Evolutionary conservation across 2,888 invertebrate genomes (phyloP).

Genomic region (Yponomeuta malinellus): DNA sequence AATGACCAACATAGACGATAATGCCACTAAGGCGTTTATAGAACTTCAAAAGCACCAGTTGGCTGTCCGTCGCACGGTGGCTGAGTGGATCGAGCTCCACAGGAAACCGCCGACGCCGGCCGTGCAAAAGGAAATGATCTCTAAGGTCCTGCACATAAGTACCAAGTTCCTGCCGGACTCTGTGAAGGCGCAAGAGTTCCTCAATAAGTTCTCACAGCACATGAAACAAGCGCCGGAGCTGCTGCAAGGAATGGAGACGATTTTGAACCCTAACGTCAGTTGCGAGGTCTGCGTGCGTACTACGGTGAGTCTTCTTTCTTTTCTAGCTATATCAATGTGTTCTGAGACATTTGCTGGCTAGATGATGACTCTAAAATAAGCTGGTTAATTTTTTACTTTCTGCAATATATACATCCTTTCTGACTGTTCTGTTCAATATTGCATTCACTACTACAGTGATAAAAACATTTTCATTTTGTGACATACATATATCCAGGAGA

Average conservation of each 20-base stretch:
- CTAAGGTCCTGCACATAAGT: slow-evolving; percentile 80
- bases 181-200: slow-evolving; percentile 91
- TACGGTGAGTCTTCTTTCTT: slow-evolving; percentile 74
- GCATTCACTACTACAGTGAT: too few relatives aligned
- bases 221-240: slow-evolving; percentile 83
- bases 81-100: slow-evolving; percentile 91
- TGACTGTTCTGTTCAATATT: too few relatives aligned
- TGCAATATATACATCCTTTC: too few relatives aligned
- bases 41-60: slow-evolving; percentile 95
- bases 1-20: slow-evolving; percentile 94
- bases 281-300: slow-evolving; percentile 96
- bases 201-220: slow-evolving; percentile 87
- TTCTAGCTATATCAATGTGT: background rate
- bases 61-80: slow-evolving; percentile 87
- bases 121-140: slow-evolving; percentile 82
- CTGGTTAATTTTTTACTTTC: too few relatives aligned
- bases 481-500: too few relatives aligned
- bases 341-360: background rate
- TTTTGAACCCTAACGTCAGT: slow-evolving; percentile 91
- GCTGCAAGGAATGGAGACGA: slow-evolving; percentile 88
- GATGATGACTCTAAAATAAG: too few relatives aligned
- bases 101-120: slow-evolving; percentile 81
- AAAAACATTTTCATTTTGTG: too few relatives aligned
- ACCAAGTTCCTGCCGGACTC: slow-evolving; percentile 92
- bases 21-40: slow-evolving; percentile 89